Conservation (phyloP, 2,113 vertebrate genomes). For the Oreochromis tanganicae region DNA sequence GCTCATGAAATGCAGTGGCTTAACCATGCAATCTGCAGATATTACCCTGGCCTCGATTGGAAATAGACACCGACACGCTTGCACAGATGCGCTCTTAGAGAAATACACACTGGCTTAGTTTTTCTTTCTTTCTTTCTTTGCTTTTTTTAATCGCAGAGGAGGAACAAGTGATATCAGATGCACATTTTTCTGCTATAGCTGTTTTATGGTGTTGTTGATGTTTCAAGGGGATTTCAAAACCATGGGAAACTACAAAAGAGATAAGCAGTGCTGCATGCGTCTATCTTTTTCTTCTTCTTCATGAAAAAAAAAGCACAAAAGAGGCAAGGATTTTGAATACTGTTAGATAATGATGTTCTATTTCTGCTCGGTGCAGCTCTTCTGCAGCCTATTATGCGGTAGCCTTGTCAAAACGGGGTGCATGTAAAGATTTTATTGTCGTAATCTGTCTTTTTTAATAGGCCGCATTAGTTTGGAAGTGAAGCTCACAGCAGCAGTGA, state of each 20-base stretch:
- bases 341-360: conserved; percentile 21
- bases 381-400: neutral
- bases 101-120: neutral
- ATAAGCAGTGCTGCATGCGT: neutral
- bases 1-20: conserved; percentile 69
- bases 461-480: neutral
- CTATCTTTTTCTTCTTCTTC: neutral
- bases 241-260: neutral
- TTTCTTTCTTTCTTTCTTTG: neutral
- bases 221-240: conserved; percentile 8
- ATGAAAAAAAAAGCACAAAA: neutral
- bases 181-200: conserved; percentile 1
- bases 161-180: conserved; percentile 27
- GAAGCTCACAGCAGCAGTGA: neutral
- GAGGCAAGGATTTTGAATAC: neutral
- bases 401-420: neutral
- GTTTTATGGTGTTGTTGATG: conserved; percentile 1
- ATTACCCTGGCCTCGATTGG: conserved; percentile 49
- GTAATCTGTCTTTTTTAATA: conserved; percentile 18
- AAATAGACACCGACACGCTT: conserved; percentile 27
- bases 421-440: neutral
- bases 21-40: conserved; percentile 65
- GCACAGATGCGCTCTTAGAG: neutral
- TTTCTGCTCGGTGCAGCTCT: neutral
- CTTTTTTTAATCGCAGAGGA: neutral